Evolutionary conservation across 2,797 vertebrate species (phyloP).

Genomic region (Mus minutoides): DNA sequence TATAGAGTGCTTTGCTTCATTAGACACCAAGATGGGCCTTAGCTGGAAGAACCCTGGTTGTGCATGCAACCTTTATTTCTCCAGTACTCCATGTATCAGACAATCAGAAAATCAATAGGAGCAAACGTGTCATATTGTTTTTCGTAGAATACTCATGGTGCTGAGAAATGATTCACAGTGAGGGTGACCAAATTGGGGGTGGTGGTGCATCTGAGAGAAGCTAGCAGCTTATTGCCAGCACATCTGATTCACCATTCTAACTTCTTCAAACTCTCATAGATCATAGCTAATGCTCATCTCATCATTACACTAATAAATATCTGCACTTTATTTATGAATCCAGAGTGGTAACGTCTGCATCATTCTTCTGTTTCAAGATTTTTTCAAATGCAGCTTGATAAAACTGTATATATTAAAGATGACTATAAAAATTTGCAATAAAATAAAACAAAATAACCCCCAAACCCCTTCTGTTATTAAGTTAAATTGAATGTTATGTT

Average conservation of each 20-base stretch:
- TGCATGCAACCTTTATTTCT: slow-evolving; percentile 1
- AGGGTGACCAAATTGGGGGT: neutral
- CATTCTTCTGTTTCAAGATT: neutral
- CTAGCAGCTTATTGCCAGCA: neutral
- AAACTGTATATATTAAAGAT: neutral
- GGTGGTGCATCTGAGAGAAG: neutral
- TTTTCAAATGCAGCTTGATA: neutral
- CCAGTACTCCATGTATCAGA: neutral
- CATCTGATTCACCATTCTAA: neutral
- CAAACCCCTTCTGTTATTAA: neutral
- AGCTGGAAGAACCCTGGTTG: neutral
- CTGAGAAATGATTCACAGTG: neutral
- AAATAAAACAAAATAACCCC: neutral
- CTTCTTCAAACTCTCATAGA: neutral
- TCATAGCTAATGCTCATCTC: neutral
- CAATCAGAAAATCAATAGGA: neutral
- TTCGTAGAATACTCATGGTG: neutral
- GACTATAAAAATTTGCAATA: neutral
- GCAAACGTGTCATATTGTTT: neutral
- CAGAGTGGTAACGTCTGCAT: neutral
- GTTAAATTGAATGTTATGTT: neutral
- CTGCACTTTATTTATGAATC: neutral
- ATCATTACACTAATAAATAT: neutral
- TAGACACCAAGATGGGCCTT: slow-evolving; percentile 38
- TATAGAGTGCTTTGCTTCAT: slow-evolving; percentile 32